A percentile compares a stretch with the other conserved stretches of the same genome.
Conservation (phyloP, 2,888 invertebrate species). For the Ceramica pisi region DNA sequence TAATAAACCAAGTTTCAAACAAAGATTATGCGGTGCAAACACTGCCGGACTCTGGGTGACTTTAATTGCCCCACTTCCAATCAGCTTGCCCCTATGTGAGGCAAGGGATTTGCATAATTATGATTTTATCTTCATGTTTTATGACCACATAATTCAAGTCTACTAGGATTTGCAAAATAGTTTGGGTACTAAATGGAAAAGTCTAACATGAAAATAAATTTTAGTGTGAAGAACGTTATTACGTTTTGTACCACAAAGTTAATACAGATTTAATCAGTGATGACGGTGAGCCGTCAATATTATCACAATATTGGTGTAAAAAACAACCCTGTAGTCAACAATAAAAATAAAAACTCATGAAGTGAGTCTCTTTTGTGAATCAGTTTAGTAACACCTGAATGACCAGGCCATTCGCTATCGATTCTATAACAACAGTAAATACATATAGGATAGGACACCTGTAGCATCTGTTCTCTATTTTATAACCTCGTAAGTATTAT, state of each 20-base stretch:
- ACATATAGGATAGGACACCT: slow-evolving; percentile 1
- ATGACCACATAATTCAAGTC: neutral
- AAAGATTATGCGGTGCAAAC: slow-evolving; percentile 55
- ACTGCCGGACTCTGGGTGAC: slow-evolving; percentile 31
- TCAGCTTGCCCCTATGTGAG: slow-evolving; percentile 12
- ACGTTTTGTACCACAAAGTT: no score
- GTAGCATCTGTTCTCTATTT: neutral
- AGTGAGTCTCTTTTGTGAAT: slow-evolving; percentile 27
- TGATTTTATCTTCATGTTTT: slow-evolving; percentile 19
- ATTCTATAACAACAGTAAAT: neutral
- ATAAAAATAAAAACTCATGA: no score
- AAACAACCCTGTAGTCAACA: neutral
- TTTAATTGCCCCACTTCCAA: slow-evolving; percentile 54
- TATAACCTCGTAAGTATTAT: neutral
- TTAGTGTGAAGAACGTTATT: no score
- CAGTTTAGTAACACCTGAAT: slow-evolving; percentile 47
- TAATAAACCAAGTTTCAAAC: slow-evolving; percentile 54
- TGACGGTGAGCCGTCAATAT: no score
- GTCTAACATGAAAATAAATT: no score
- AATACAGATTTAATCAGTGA: no score
- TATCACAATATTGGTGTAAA: neutral
- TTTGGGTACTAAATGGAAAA: neutral
- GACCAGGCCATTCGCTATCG: slow-evolving; percentile 4
- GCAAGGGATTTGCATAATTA: slow-evolving; percentile 32
- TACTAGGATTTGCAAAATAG: neutral